A percentile compares a stretch with the other conserved stretches of the same genome.
Evolutionary conservation across 2,888 invertebrate species (phyloP).

Genomic region (Caenorhabditis imperialis): DNA sequence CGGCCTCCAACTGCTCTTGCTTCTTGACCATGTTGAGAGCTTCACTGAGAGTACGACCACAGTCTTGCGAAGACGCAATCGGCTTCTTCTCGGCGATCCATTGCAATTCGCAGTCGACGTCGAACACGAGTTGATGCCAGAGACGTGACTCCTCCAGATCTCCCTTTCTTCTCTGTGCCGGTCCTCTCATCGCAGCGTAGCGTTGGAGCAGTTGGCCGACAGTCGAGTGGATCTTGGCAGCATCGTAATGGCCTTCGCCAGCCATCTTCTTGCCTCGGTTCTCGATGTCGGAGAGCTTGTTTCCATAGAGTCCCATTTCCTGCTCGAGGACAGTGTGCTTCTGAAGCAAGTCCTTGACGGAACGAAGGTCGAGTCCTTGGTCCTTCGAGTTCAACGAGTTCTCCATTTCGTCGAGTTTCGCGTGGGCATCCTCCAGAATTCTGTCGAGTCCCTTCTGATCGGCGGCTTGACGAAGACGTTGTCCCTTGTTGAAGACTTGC

Average conservation of each 20-base stretch:
- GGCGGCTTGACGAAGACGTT: conserved; percentile 68
- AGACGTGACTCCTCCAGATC: conserved; percentile 90
- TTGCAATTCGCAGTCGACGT: conserved; percentile 91
- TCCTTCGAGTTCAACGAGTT: conserved; percentile 84
- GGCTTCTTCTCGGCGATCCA: conserved; percentile 92
- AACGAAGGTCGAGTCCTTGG: conserved; percentile 88
- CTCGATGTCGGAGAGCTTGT: conserved; percentile 81
- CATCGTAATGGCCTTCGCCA: conserved; percentile 94
- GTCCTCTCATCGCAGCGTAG: conserved; percentile 82
- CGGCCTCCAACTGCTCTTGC: conserved; percentile 89
- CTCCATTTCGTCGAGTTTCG: conserved; percentile 89
- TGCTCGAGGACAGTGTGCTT: conserved; percentile 83
- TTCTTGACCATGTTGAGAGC: conserved; percentile 93
- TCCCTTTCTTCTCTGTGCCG: conserved; percentile 84
- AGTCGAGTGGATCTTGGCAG: conserved; percentile 84
- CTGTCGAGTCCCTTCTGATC: conserved; percentile 79
- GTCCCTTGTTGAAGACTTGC: conserved; percentile 82
- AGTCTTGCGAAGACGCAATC: conserved; percentile 84
- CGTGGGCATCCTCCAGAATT: conserved; percentile 90
- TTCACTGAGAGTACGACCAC: conserved; percentile 90
- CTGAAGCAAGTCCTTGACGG: conserved; percentile 90
- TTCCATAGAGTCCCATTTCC: conserved; percentile 89
- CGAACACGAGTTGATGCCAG: conserved; percentile 93
- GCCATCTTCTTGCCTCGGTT: conserved; percentile 86
- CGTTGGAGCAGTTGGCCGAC: conserved; percentile 55